Conservation (phyloP, 2,113 vertebrate genomes). For the Poecilia latipinna region DNA sequence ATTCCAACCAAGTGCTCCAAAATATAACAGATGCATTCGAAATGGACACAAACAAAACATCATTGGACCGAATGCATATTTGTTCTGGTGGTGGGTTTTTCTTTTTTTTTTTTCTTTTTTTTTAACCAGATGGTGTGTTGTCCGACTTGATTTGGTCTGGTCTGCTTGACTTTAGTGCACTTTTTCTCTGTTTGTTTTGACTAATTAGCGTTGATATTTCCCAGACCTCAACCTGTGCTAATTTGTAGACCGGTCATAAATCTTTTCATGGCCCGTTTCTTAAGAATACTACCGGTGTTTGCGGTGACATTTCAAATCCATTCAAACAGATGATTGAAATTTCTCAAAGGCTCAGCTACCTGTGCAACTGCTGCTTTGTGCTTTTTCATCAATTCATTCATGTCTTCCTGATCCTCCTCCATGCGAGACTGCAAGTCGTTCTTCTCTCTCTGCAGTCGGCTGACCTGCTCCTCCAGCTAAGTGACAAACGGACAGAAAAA, state of each 20-base stretch:
- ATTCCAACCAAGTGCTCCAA: neutral
- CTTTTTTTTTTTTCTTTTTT: neutral
- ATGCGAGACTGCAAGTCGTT: slow-evolving; percentile 94
- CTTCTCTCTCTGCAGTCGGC: slow-evolving; percentile 95
- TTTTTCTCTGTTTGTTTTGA: neutral
- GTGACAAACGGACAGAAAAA: slow-evolving; percentile 27
- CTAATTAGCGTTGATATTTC: neutral
- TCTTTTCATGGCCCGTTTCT: neutral
- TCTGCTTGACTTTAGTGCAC: neutral
- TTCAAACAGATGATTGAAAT: slow-evolving; percentile 3
- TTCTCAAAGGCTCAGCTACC: slow-evolving; percentile 74
- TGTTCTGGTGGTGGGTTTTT: neutral
- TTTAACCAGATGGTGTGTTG: neutral
- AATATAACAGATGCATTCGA: neutral
- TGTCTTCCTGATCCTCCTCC: slow-evolving; percentile 98
- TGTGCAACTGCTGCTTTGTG: slow-evolving; percentile 95
- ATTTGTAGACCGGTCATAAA: neutral
- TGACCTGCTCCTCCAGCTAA: slow-evolving; percentile 96
- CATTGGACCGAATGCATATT: neutral
- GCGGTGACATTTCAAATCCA: neutral
- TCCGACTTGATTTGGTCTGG: neutral
- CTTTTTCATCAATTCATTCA: slow-evolving; percentile 99
- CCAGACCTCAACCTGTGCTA: neutral
- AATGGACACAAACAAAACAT: neutral
- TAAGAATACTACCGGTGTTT: neutral